Evolutionary conservation across 1,140 invertebrate species (phyloP).

Genomic region (Carposina sasakii): DNA sequence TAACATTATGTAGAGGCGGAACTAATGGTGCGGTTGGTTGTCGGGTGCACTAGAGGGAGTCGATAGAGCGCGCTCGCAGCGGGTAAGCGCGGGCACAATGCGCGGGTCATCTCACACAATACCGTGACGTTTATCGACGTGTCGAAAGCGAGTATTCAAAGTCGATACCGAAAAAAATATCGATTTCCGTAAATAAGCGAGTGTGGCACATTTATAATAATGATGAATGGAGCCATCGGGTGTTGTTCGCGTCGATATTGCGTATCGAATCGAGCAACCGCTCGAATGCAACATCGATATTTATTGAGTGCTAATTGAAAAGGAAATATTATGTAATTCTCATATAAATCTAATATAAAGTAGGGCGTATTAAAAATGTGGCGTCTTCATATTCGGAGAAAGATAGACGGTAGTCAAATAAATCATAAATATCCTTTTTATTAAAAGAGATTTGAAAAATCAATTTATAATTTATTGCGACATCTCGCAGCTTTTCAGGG

Average conservation of each 20-base stretch:
- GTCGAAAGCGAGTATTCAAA: conserved; percentile 60
- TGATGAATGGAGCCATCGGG: conserved; percentile 66
- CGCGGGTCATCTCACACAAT: conserved; percentile 64
- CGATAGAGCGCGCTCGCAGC: conserved; percentile 45
- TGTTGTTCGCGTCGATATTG: conserved; percentile 56
- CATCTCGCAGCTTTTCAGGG: too few species aligned
- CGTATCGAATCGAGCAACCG: conserved; percentile 61
- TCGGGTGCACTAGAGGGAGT: conserved; percentile 29
- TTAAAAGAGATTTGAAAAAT: too few species aligned
- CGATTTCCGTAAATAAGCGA: conserved; percentile 73
- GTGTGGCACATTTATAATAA: conserved; percentile 72
- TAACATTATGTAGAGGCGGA: conserved; percentile 54
- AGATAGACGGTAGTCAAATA: conserved; percentile 24
- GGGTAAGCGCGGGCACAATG: conserved; percentile 41
- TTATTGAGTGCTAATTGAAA: conserved; percentile 65
- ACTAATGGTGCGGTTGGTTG: conserved; percentile 48
- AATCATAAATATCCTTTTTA: too few species aligned
- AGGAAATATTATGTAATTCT: conserved; percentile 51
- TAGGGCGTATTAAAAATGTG: conserved; percentile 40
- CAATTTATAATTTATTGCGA: too few species aligned
- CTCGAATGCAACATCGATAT: conserved; percentile 42
- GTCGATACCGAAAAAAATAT: conserved; percentile 67
- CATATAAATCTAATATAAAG: conserved; percentile 66
- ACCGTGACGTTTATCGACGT: conserved; percentile 61
- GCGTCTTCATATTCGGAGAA: conserved; percentile 8